Evolutionary conservation across 2,797 vertebrate species (phyloP), one percentile per base, ranked within the genome.

Genomic region (Sebastes flavidus): DNA sequence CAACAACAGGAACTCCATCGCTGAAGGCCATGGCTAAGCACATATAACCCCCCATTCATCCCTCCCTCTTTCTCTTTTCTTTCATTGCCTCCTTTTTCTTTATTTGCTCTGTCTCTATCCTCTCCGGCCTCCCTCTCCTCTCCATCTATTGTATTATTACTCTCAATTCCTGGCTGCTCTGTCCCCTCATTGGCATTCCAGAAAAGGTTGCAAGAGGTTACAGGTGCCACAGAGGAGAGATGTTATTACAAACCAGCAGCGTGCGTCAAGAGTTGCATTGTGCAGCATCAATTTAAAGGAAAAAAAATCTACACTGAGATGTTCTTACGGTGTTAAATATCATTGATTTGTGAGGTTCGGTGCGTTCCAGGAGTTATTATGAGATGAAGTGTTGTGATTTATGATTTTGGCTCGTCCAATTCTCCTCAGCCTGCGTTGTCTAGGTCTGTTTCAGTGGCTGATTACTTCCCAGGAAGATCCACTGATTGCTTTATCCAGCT

Each of bases 1-100:
- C 86, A 94, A 93, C 92, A 94, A 94, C 93, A 94, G 94, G 93
- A 96, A 93, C 94, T 91, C 75, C 75, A 72, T 71, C 18, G 68
- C 82, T 72, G 91, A 94, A 94, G 92, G 91, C 84, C 89, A 87
- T 8, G 54, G 83, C 79, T 62, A 78, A 87, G 63, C 84, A 63
- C 75, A 87, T 38, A 72, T 49, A 60, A 52, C 38, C 55, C 75
- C 75, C 60, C 52, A 32, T 27, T 8, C 22, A 32, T 62, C 29
- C 32, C 6, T 27, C 36, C 8, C 46, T 61, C 25, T 22, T 66
- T 75, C 59, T 63, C 59, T 63, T 77, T 84, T 85, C 75, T 84
- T 87, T 91, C 77, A 83, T 77, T 86, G 65, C 83, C 73, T 71
- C 73, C 30, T 87, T 85, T 83, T 82, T 80, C 88, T 88, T 85